Conservation (phyloP, 1,140 invertebrate species). For the Chymomyza costata region DNA sequence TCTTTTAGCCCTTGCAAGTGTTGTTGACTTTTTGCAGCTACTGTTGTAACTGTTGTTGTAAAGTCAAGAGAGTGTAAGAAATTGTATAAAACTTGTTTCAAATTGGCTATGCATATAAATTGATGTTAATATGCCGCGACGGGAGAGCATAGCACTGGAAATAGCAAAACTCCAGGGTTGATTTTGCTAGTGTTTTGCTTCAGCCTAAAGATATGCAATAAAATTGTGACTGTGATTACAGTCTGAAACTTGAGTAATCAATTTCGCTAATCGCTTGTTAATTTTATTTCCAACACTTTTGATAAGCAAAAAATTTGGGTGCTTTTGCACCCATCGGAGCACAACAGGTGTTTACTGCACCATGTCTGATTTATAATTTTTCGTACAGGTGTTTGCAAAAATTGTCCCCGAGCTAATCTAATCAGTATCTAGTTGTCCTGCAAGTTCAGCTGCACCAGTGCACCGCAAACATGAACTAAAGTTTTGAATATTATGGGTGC, state of each 20-base stretch:
- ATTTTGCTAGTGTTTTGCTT: not conserved
- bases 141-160: conserved; percentile 5
- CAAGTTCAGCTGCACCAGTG: no score
- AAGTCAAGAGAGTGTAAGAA: conserved; percentile 74
- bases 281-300: conserved; percentile 15
- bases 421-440: no score
- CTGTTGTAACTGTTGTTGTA: conserved; percentile 30
- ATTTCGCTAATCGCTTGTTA: conserved; percentile 39
- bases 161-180: not conserved
- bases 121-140: conserved; percentile 62
- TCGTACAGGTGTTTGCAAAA: no score
- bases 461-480: no score
- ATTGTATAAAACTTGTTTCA: conserved; percentile 74
- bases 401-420: no score
- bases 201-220: conserved; percentile 48
- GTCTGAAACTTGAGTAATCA: conserved; percentile 23
- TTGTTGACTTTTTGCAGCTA: conserved; percentile 6
- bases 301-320: conserved; percentile 17
- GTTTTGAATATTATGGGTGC: no score
- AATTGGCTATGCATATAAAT: conserved; percentile 76
- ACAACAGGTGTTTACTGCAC: conserved; percentile 40
- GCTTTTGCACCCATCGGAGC: conserved; percentile 1
- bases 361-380: no score
- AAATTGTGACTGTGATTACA: conserved; percentile 1
- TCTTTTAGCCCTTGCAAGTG: conserved; percentile 44